Evolutionary conservation across 2,113 vertebrate genomes (phyloP), one percentile per base, ranked within the genome.

Genomic region (Numenius arquata): DNA sequence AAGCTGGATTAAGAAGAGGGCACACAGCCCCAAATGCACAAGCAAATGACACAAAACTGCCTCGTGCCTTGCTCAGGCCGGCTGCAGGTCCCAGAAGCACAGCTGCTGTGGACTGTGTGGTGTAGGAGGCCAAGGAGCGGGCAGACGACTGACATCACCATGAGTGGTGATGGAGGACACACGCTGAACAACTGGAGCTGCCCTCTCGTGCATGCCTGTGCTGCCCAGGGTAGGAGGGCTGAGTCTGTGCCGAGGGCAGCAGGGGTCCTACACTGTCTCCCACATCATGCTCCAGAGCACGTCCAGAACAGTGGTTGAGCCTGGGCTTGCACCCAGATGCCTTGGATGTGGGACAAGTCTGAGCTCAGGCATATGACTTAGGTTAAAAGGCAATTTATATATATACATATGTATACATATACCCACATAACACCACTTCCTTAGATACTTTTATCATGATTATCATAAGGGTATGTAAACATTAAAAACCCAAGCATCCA

Each of bases 201-300:
- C 56, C 15, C 26, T 38, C 62, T 56, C 1, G 0, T 7, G 6
- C 17, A 9, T 0, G 0, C 32, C 59, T 2, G 1, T 13, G 19
- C 23, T 65, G 34, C 21, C 4, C 56, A 36, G 43, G 38, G 6
- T 23, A 30, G 45, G 15, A 59, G 18, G 21, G 18, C 7, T 56
- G 30, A 70, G 12, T 2, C 3, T 7, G 9, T 22, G 30, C 18
- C 2, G 1, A 25, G 15, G 43, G 22, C 79, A 48, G n/a, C 17
- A 27, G 76, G 61, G 14, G 18, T 20, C 6, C 38, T 18, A 12
- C 10, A 0, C 3, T 20, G 14, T 41, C 61, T 45, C 27, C 20
- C 12, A 25, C 40, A 17, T 8, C 0, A 0, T 29, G 59, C 40
- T 79, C 74, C 61, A 56, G n/a, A 55, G 36, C 85, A 65, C 2